Evolutionary conservation across 2,888 invertebrate species (phyloP), one percentile per base, ranked within the genome.

Genomic region (Lepidonotus clava): DNA sequence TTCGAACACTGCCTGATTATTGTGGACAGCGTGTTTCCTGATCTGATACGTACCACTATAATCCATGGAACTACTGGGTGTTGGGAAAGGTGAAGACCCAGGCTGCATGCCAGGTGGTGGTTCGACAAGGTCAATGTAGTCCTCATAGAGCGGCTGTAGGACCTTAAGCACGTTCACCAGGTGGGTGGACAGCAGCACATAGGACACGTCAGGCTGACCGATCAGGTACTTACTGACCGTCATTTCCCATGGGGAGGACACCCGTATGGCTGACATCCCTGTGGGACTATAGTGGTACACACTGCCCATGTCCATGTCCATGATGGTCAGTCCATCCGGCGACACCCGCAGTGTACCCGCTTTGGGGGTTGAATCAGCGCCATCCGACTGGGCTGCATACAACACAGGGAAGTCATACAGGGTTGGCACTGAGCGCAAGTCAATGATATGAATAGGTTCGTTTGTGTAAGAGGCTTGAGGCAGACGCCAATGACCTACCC

Each of bases 401-500:
- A 80, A 32, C 80, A 80, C 80, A 18, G 80, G 80, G 51, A 80
- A 80, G 46, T 46, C 46, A n/a, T 80, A 46, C 80, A 80, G 4
- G 34, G 90, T 88, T 5, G 91, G 90, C 77, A 91, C 89, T 56
- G 91, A 90, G 77, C 87, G 88, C 18, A 87, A 87, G 32, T 87
- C 88, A 0, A 92, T 87, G 61, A 91, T 83, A 24, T 91, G 87
- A 8, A 90, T 87, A 46, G 91, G 90, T 46, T 90, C 88, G 0
- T 83, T 76, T 0, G 1, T 28, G 36, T 88, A 86, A 67, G 88
- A 87, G 76, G 88, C 87, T 14, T 89, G 84, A 18, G 91, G 91
- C 28, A 91, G 84, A 24, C 88, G 85, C 92, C 92, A 92, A 18
- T 90, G 83, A n/a, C 91, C 91, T 18, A 91, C 66, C 91, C 92